Percentiles rank a stretch among this genome's conserved stretches.
phyloP scores from a whole-genome alignment of 2,888 invertebrate species.

The Diogma glabrata region DNA sequence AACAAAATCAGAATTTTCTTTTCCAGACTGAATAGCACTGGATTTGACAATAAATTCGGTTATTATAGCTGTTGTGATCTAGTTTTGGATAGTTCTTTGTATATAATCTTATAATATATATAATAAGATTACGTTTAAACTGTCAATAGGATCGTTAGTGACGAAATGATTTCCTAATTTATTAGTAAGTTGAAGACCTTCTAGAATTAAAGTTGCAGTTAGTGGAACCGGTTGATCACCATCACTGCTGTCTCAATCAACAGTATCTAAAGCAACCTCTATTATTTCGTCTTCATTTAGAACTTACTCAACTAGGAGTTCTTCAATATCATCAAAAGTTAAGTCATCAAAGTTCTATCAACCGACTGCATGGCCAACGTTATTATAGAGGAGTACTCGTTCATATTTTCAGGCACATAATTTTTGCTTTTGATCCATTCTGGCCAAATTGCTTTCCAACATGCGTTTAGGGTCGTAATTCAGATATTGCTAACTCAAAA shows the following conservation, averaged over 20 bases:
- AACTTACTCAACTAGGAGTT: slow-evolving; percentile 21
- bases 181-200: slow-evolving; percentile 22
- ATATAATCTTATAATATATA: slow-evolving; percentile 15
- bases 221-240: slow-evolving; percentile 17
- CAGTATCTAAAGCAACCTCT: slow-evolving; percentile 16
- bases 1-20: too few species aligned
- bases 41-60: too few species aligned
- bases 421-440: too few species aligned
- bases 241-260: slow-evolving; percentile 17
- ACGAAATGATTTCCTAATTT: slow-evolving; percentile 21
- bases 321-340: slow-evolving; percentile 19
- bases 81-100: slow-evolving; percentile 18
- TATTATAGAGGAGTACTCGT: background rate
- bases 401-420: background rate
- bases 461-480: background rate
- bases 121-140: slow-evolving; percentile 19
- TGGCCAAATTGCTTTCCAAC: too few species aligned
- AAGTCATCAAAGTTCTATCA: background rate
- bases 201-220: slow-evolving; percentile 19
- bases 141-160: slow-evolving; percentile 21
- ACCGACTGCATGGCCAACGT: background rate
- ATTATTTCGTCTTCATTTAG: slow-evolving; percentile 22
- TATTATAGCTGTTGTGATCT: slow-evolving; percentile 4
- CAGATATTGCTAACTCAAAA: background rate
- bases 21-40: too few species aligned